These are phyloP conservation scores for Pterocles gutturalis DNA, from an alignment of 2,113 vertebrate genomes.

Conservation along the genomic window DNA sequence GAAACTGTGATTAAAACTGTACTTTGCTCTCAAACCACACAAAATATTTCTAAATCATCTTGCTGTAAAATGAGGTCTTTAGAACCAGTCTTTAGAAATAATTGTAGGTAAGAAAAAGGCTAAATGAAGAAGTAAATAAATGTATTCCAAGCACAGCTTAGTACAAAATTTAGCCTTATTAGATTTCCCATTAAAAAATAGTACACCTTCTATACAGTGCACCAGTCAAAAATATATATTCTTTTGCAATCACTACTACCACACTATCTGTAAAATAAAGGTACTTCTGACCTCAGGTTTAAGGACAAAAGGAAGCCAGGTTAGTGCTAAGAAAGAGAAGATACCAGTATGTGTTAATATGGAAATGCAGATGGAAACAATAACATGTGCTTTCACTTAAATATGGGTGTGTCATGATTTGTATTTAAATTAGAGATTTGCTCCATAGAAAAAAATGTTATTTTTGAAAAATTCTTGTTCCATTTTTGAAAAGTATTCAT, in stretches of 20 bases:
- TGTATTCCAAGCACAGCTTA: neutral
- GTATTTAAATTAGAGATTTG: neutral
- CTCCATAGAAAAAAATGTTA: rapidly evolving
- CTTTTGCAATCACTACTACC: neutral
- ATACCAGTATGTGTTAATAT: neutral
- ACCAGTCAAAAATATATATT: neutral
- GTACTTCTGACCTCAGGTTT: neutral
- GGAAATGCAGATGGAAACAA: neutral
- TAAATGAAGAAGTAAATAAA: neutral
- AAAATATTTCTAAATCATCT: neutral
- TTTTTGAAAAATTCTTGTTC: neutral
- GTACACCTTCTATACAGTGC: neutral
- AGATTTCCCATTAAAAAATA: neutral
- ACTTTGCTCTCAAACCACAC: neutral
- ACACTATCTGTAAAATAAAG: neutral
- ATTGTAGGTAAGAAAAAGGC: neutral
- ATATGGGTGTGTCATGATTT: neutral
- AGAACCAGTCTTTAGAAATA: neutral
- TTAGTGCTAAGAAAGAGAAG: neutral
- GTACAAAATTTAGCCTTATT: neutral
- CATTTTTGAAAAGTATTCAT: neutral
- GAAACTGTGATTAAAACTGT: neutral
- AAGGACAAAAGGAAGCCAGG: neutral
- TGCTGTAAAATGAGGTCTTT: neutral
- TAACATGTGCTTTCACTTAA: neutral